phyloP scores from a whole-genome alignment of 2,797 vertebrate genomes.

The Numenius phaeopus region DNA sequence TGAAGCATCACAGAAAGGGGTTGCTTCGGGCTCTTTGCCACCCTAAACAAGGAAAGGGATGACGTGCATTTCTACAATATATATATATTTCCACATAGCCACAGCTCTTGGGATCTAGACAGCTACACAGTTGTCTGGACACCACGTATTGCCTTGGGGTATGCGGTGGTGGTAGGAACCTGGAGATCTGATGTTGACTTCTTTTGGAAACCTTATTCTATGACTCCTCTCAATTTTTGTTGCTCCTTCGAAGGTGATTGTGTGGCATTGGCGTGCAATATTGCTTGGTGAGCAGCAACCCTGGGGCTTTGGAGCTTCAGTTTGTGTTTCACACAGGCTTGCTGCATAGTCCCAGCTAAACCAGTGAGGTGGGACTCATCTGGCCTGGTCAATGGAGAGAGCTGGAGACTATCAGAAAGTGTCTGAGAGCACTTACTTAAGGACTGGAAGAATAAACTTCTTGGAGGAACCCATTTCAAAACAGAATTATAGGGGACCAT shows the following conservation, averaged over 20 bases:
- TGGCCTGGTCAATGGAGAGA: neutral
- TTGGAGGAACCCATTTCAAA: neutral
- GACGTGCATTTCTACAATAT: neutral
- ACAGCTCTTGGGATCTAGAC: neutral
- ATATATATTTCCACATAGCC: neutral
- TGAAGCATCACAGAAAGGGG: neutral
- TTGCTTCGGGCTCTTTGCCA: conserved; percentile 23
- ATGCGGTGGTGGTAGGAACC: neutral
- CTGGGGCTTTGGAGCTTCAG: neutral
- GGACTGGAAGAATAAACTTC: neutral
- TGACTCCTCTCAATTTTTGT: neutral
- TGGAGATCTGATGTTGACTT: neutral
- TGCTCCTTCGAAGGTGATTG: neutral
- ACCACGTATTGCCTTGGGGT: neutral
- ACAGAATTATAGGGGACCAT: neutral
- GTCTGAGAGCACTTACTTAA: neutral
- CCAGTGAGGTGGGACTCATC: neutral
- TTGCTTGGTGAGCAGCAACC: neutral
- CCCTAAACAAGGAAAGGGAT: neutral
- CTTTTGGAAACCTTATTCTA: neutral
- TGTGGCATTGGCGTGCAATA: rapidly evolving
- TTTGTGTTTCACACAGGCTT: neutral
- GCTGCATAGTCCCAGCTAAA: neutral
- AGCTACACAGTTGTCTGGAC: neutral
- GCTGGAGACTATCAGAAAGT: neutral